Evolutionary conservation across 2,113 vertebrate species (phyloP).

Genomic region (Aspidoscelis tigris): DNA sequence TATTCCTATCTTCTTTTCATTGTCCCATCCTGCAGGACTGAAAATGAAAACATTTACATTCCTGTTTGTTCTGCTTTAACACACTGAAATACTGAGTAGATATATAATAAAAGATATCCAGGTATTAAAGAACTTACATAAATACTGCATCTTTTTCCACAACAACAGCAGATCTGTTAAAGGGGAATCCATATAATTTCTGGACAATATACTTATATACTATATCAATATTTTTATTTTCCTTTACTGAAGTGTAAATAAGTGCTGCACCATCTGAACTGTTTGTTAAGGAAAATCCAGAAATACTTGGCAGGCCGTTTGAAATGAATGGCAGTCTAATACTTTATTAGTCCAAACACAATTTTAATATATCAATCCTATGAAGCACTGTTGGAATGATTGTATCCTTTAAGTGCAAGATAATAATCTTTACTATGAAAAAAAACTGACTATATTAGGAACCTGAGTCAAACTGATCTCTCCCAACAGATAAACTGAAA

Average conservation of each 20-base stretch:
- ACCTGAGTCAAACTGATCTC: not conserved
- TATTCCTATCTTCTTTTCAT: constrained; percentile 98
- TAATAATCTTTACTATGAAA: not conserved
- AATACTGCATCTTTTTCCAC: constrained; percentile 98
- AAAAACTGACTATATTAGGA: not conserved
- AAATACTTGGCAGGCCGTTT: not conserved
- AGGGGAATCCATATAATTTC: constrained; percentile 96
- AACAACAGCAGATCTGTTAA: constrained; percentile 90
- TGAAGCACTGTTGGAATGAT: not conserved
- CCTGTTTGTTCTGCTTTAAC: not conserved
- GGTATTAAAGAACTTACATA: constrained; percentile 83
- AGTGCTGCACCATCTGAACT: constrained; percentile 92
- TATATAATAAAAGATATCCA: not conserved
- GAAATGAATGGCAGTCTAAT: not conserved
- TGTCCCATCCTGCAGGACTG: constrained; percentile 99
- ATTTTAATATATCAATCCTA: not conserved
- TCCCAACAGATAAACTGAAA: not conserved
- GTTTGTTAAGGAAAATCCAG: constrained; percentile 80
- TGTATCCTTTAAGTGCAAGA: not conserved
- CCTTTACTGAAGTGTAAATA: constrained; percentile 98
- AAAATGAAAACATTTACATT: constrained; percentile 53
- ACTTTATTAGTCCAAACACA: not conserved
- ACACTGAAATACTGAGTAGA: not conserved
- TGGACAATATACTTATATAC: constrained; percentile 98
- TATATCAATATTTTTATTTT: constrained; percentile 97